A percentile compares a stretch with the other conserved stretches of the same genome.
Conservation (phyloP, 1,140 invertebrate species). For the Trichonephila clavipes region DNA sequence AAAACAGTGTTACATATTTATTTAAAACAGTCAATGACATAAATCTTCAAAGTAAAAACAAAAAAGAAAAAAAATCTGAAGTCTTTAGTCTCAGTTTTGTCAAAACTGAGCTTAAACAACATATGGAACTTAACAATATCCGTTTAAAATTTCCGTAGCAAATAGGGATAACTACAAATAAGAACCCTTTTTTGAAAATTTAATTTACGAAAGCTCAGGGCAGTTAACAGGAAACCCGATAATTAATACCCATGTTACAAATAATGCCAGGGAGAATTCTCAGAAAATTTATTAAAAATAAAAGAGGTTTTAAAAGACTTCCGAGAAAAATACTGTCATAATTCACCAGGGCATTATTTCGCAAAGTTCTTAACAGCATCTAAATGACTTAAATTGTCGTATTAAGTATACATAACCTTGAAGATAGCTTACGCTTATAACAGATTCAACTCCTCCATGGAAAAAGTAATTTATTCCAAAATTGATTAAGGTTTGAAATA, state of each 20-base stretch:
- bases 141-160: neutral
- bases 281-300: neutral
- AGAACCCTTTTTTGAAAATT: neutral
- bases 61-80: neutral
- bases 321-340: neutral
- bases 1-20: too few species aligned
- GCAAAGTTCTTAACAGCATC: neutral
- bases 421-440: neutral
- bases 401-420: neutral
- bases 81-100: neutral
- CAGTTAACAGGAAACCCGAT: neutral
- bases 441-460: neutral
- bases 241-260: neutral
- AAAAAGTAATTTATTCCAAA: neutral
- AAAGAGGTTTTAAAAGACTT: neutral
- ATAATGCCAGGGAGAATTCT: neutral
- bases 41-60: neutral
- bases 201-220: neutral
- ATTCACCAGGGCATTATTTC: neutral
- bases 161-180: neutral
- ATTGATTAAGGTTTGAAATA: neutral
- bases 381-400: neutral
- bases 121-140: neutral
- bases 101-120: neutral
- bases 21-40: neutral